Evolutionary conservation across 1,140 invertebrate species (phyloP).

Genomic region (Drosophila mojavensis): DNA sequence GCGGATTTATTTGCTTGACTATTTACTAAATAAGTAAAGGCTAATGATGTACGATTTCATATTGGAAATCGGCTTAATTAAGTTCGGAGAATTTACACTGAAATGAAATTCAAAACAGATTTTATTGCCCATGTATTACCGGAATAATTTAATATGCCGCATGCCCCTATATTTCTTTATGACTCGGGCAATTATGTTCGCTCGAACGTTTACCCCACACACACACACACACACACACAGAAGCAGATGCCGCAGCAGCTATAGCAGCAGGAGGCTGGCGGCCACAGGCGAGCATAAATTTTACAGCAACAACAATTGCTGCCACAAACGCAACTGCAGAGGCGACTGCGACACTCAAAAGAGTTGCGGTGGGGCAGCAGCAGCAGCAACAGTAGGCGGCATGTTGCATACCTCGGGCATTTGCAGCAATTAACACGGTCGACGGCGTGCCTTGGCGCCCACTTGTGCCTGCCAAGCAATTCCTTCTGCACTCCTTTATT

Average conservation of each 20-base stretch:
- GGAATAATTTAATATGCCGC: slow-evolving; percentile 10
- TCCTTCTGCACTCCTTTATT: slow-evolving; percentile 24
- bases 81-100: not conserved
- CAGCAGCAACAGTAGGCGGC: slow-evolving; percentile 4
- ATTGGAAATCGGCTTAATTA: not conserved
- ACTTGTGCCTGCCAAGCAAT: slow-evolving; percentile 54
- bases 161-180: slow-evolving; percentile 9
- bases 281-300: slow-evolving; percentile 62
- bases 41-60: slow-evolving; percentile 38
- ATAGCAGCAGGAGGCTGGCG: not conserved
- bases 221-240: slow-evolving; percentile 15
- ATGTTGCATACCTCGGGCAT: slow-evolving; percentile 69
- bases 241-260: slow-evolving; percentile 3
- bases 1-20: slow-evolving; percentile 32
- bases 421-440: slow-evolving; percentile 80
- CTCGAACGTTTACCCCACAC: not conserved
- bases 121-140: slow-evolving; percentile 3
- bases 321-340: slow-evolving; percentile 29
- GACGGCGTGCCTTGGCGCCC: slow-evolving; percentile 76
- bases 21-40: slow-evolving; percentile 39
- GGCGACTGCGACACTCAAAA: no score
- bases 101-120: not conserved
- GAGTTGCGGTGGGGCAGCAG: slow-evolving; percentile 2
- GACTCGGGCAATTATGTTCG: slow-evolving; percentile 12
- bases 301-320: slow-evolving; percentile 49